Percentiles rank a stretch among this genome's conserved stretches.
Conservation (phyloP, 2,797 vertebrate genomes). For the Sparidentex hasta region DNA sequence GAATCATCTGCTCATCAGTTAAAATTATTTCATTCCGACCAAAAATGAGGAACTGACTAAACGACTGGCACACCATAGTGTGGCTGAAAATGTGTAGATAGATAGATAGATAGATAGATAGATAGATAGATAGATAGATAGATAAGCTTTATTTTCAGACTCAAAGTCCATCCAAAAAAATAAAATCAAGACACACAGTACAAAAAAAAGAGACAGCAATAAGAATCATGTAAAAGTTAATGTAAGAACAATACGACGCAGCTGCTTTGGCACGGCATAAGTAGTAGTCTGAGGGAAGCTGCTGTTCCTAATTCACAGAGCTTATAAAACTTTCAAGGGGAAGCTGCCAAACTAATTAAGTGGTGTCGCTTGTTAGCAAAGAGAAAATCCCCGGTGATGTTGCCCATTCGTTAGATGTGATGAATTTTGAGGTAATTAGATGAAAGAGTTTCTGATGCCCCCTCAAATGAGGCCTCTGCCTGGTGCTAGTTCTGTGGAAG, state of each 20-base stretch:
- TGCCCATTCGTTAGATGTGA: conserved; percentile 30
- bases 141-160: no score
- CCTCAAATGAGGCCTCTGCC: conserved; percentile 12
- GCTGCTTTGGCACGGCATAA: no score
- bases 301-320: conserved; percentile 14
- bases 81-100: not conserved
- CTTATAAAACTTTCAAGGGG: conserved; percentile 19
- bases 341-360: conserved; percentile 46
- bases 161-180: no score
- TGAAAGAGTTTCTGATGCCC: conserved; percentile 22
- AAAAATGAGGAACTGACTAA: no score
- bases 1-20: not conserved
- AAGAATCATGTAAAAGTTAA: not conserved
- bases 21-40: not conserved
- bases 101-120: no score
- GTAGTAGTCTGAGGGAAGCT: not conserved
- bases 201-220: not conserved
- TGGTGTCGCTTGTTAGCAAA: conserved; percentile 28
- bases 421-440: conserved; percentile 44
- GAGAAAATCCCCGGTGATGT: conserved; percentile 38
- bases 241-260: not conserved
- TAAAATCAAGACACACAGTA: no score
- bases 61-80: no score
- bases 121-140: no score
- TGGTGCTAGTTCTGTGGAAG: not conserved